phyloP scores from a whole-genome alignment of 2,888 invertebrate species.

The Polymixis lichenea region DNA sequence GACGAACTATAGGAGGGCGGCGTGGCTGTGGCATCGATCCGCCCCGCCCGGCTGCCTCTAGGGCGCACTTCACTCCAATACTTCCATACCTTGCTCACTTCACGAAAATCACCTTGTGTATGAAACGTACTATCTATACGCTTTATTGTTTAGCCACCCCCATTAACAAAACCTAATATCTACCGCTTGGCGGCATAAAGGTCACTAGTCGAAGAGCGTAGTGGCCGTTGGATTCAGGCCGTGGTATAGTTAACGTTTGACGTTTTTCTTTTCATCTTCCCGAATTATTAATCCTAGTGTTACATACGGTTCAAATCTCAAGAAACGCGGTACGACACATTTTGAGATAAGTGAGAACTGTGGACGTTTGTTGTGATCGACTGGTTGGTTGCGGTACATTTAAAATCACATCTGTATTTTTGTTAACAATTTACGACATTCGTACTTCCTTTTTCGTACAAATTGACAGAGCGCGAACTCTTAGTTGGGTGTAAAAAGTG shows the following conservation, averaged over 20 bases:
- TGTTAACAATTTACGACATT: constrained; percentile 36
- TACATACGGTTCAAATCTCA: constrained; percentile 68
- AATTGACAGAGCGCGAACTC: constrained; percentile 7
- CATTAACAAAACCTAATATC: constrained; percentile 83
- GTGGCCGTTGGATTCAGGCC: constrained; percentile 67
- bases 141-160: constrained; percentile 84
- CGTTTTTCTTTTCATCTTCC: constrained; percentile 63
- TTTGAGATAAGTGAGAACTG: constrained; percentile 72
- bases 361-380: constrained; percentile 76
- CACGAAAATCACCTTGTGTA: constrained; percentile 81
- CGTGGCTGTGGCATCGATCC: constrained; percentile 82
- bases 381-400: constrained; percentile 70
- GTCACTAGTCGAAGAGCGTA: constrained; percentile 76
- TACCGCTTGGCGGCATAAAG: constrained; percentile 79
- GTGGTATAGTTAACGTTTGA: constrained; percentile 70
- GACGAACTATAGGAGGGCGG: constrained; percentile 73
- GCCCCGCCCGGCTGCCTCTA: constrained; percentile 77
- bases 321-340: constrained; percentile 67
- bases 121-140: constrained; percentile 88
- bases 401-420: constrained; percentile 53
- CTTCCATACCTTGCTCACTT: constrained; percentile 82
- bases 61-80: constrained; percentile 83
- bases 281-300: constrained; percentile 70
- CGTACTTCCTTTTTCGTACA: constrained; percentile 15
- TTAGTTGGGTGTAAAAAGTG: constrained; percentile 51